Evolutionary conservation across 1,140 invertebrate genomes (phyloP).

Genomic region (Heliconius himera): DNA sequence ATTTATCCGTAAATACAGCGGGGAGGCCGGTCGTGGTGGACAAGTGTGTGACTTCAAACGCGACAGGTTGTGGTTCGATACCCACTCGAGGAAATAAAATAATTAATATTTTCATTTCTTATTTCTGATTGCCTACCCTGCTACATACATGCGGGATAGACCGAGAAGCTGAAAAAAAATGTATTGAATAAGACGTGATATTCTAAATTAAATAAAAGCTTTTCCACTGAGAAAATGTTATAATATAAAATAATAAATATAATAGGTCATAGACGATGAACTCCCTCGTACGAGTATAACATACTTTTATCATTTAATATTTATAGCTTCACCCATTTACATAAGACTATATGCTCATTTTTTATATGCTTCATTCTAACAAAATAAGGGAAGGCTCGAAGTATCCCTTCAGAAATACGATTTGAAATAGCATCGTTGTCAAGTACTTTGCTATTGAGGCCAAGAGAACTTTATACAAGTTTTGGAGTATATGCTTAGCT

Average conservation of each 20-base stretch:
- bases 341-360: neutral
- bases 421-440: constrained; percentile 4
- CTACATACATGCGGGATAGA: no score
- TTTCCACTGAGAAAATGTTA: neutral
- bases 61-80: no score
- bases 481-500: neutral
- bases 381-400: neutral
- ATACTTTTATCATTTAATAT: constrained; percentile 8
- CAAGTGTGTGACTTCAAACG: no score
- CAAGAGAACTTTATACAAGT: constrained; percentile 10
- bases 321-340: constrained; percentile 3
- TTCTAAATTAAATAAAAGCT: neutral
- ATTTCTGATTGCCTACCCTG: no score
- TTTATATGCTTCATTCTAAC: neutral
- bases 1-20: no score
- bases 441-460: neutral
- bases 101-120: no score
- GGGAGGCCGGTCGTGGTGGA: no score
- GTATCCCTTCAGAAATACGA: constrained; percentile 1
- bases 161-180: no score
- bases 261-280: neutral
- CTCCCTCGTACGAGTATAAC: neutral
- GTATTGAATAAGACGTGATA: no score
- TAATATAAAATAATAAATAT: neutral
- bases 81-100: no score